Evolutionary conservation across 2,113 vertebrate genomes (phyloP), one percentile per base, ranked within the genome.

Genomic region (Gobius niger): DNA sequence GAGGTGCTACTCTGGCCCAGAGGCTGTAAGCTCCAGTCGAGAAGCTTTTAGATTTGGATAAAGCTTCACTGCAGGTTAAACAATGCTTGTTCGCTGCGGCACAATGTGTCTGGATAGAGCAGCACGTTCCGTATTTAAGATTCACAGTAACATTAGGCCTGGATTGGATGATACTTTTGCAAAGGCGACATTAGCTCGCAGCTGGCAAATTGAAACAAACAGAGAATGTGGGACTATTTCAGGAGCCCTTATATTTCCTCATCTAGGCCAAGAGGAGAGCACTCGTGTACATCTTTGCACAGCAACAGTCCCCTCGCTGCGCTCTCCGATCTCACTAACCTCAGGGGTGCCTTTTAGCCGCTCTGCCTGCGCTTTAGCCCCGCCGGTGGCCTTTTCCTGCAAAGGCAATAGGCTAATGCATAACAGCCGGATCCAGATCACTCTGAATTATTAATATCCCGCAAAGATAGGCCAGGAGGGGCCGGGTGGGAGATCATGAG

Each of bases 381-480:
- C 69, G 72, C 67, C 73, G 61, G 75, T 77, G 85, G 85, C 78
- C 83, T 87, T 87, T 88, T 86, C 77, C 73, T 84, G 81, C 82
- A 74, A 74, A 75, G 62, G 81, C 78, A 78, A 82, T 88, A 19
- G 65, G 78, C 77, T 86, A 88, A 90, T 77, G 85, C 77, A 65
- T 63, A 77, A 73, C 82, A 82, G 77, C 18, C 47, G 81, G 81
- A 88, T 85, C 73, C 75, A 81, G 82, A 90, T 88, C 79, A 67
- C 79, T 81, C 69, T 91, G 82, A 91, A 91, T 91, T 89, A 90
- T 91, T 90, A 87, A 90, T 88, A 85, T 83, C 82, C 66, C 57
- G 60, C 80, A 70, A 73, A 85, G 80, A 79, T 76, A 60, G 76
- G 68, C 67, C 75, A 84, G 78, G 78, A 76, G 59, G 76, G 65